Percentiles rank a stretch among this genome's conserved stretches.
Conservation (phyloP, 2,888 invertebrate species). For the Lutraria lutraria region DNA sequence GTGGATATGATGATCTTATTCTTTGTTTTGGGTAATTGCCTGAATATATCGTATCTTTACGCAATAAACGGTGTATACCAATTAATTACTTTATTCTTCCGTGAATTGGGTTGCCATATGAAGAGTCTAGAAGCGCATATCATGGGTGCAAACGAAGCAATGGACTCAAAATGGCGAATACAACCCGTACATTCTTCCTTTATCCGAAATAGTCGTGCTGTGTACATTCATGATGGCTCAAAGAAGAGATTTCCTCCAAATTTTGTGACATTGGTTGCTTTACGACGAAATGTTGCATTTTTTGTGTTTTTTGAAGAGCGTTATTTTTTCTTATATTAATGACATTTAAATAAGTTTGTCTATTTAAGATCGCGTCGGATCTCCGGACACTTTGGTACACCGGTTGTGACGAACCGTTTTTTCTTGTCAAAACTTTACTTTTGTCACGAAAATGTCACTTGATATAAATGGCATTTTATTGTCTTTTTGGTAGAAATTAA, state of each 20-base stretch:
- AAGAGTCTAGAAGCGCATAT: neutral
- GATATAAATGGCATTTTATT: slow-evolving; percentile 41
- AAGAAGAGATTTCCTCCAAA: neutral
- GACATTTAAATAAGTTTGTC: slow-evolving; percentile 41
- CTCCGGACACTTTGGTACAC: slow-evolving; percentile 36
- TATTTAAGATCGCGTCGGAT: slow-evolving; percentile 37
- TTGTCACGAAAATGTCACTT: slow-evolving; percentile 42
- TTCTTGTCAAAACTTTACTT: slow-evolving; percentile 42
- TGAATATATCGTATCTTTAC: neutral
- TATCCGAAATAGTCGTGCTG: too few relatives aligned
- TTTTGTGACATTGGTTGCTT: slow-evolving; percentile 27
- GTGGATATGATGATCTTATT: neutral
- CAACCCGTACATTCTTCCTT: too few relatives aligned
- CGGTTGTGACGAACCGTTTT: neutral
- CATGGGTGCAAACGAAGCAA: neutral
- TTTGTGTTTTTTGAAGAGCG: slow-evolving; percentile 33
- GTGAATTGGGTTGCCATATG: neutral
- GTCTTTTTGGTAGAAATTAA: slow-evolving; percentile 48
- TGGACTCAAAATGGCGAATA: too few relatives aligned
- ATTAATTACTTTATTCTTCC: neutral
- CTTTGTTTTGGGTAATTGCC: neutral
- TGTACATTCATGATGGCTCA: neutral
- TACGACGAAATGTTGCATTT: slow-evolving; percentile 5
- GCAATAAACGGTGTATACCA: neutral
- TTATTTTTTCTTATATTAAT: slow-evolving; percentile 40